Percentiles rank a stretch among this genome's conserved stretches.
These are phyloP conservation scores for Acanthosepion esculentum DNA, from an alignment of 2,888 invertebrate genomes.

Conservation along the genomic window DNA sequence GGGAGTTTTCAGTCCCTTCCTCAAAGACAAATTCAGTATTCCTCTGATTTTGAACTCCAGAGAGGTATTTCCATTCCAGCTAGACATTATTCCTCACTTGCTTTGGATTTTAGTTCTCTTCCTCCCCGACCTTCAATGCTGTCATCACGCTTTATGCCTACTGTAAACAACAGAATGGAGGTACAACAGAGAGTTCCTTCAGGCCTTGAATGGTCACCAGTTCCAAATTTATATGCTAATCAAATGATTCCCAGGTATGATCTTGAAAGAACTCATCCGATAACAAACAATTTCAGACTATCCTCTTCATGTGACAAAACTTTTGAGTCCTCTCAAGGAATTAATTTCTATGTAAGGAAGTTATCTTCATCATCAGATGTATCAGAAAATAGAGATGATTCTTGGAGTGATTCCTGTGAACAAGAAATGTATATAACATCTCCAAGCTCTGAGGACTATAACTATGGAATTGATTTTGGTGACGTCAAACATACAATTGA, in stretches of 20 bases:
- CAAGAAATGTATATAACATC: neutral
- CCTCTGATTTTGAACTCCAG: neutral
- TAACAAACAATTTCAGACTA: neutral
- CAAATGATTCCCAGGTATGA: neutral
- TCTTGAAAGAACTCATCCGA: neutral
- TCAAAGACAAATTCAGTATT: neutral
- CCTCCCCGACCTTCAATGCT: neutral
- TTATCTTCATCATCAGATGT: neutral
- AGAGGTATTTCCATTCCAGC: neutral
- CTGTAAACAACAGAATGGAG: too few relatives aligned
- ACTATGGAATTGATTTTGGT: neutral
- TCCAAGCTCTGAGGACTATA: neutral
- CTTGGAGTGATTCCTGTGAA: neutral
- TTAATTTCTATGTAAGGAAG: neutral
- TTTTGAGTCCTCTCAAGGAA: neutral
- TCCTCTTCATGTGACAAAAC: neutral
- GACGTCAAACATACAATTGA: too few relatives aligned
- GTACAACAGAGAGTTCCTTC: too few relatives aligned
- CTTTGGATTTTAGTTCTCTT: neutral
- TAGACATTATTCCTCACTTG: neutral
- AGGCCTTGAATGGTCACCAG: too few relatives aligned
- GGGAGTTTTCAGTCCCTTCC: neutral
- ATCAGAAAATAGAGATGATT: neutral
- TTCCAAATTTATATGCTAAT: neutral
- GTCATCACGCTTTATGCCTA: too few relatives aligned